Evolutionary conservation across 2,888 invertebrate species (phyloP), one percentile per base, ranked within the genome.

Genomic region (Cordilura impudica): DNA sequence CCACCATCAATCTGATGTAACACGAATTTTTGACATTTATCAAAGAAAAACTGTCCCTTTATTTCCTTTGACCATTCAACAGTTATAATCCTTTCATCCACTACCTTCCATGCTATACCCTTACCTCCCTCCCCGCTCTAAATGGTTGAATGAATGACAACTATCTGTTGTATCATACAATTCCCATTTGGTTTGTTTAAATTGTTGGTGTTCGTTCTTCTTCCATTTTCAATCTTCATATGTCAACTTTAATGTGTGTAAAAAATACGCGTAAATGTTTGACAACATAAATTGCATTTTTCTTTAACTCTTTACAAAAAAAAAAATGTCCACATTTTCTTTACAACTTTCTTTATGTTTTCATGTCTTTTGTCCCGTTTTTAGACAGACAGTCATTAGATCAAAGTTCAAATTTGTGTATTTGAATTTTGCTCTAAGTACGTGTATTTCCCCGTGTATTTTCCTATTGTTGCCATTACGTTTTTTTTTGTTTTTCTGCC

Each of bases 381-480:
- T 16, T 39, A n/a, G n/a, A n/a, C 35, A 60, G 67, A 63, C 75
- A 75, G 21, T 69, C 49, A 56, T 29, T 43, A 63, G 79, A 29
- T 79, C 79, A 79, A 67, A 79, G 79, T 75, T 79, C 79, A 79
- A 23, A 63, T 75, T 79, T 79, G 79, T 79, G 75, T 79, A 75
- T 79, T 79, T 79, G 71, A 71, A 66, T 79, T 75, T 75, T 75
- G 79, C 75, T 71, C 71, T 21, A n/a, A n/a, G n/a, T n/a, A n/a
- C n/a, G 51, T 61, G 23, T 54, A 18, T 69, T 63, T 45, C 10
- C 21, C 4, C 12, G 18, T 39, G 69, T 75, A 70, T 70, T 23
- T n/a, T 76, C 69, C 69, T 56, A 43, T 75, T 69, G 69, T 74
- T 39, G n/a, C 35, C 4, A 6, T 69, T 14, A 2, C 45, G 7